Conservation (phyloP, 2,113 vertebrate species). For the Gallinago undulata region DNA sequence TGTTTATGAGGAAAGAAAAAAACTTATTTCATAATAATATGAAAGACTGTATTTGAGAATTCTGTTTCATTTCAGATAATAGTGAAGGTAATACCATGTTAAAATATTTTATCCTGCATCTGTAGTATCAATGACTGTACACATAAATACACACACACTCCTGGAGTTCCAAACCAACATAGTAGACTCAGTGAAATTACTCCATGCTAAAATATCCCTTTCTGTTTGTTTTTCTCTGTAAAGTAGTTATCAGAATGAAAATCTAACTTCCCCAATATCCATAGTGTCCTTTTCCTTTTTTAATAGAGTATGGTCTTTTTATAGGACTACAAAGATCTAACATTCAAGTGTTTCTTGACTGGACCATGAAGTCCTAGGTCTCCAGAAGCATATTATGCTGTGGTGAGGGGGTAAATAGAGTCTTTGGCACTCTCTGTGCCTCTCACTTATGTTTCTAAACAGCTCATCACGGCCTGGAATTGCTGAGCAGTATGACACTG, state of each 20-base stretch:
- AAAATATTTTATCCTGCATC: neutral
- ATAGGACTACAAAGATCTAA: neutral
- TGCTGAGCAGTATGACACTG: neutral
- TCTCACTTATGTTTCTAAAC: neutral
- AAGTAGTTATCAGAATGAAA: neutral
- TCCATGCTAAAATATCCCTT: neutral
- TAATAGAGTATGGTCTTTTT: neutral
- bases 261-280: neutral
- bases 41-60: neutral
- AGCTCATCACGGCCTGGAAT: neutral
- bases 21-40: neutral
- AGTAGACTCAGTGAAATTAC: neutral
- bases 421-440: neutral
- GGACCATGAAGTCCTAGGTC: neutral
- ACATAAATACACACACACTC: neutral
- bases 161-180: neutral
- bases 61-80: neutral
- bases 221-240: neutral
- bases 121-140: neutral
- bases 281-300: neutral
- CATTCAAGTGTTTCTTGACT: neutral
- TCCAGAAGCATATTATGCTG: neutral
- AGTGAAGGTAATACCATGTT: neutral
- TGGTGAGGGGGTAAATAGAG: neutral
- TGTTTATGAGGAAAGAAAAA: neutral